Evolutionary conservation across 1,140 invertebrate genomes (phyloP).

Genomic region (Trichonephila clavipes): DNA sequence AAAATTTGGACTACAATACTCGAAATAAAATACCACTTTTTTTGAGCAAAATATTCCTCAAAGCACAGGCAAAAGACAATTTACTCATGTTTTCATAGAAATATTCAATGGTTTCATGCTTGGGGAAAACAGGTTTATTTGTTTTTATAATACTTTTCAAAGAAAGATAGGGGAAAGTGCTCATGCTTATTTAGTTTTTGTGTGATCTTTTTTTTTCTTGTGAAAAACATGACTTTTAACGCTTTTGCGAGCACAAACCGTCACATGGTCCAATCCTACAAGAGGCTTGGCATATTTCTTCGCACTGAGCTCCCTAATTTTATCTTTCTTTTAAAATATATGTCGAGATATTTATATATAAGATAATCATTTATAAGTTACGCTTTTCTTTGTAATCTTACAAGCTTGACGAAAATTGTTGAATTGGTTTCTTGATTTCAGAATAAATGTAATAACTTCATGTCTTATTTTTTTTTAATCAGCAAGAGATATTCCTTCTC

Average conservation of each 20-base stretch:
- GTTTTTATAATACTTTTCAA: not conserved
- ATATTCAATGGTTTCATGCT: not conserved
- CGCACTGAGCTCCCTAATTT: not conserved
- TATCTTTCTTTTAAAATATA: not conserved
- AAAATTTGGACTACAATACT: not conserved
- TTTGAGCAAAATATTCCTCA: not conserved
- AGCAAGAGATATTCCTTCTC: too few species aligned
- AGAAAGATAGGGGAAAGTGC: not conserved
- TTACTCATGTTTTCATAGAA: not conserved
- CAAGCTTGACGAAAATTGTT: not conserved
- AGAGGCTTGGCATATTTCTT: not conserved
- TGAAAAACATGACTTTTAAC: constrained; percentile 5
- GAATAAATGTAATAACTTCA: not conserved
- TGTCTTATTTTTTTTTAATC: not conserved
- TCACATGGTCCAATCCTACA: not conserved
- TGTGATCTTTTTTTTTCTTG: not conserved
- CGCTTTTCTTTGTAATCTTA: not conserved
- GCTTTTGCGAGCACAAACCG: not conserved
- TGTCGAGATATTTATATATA: not conserved
- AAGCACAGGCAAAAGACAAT: not conserved
- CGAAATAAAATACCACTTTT: not conserved
- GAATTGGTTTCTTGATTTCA: not conserved
- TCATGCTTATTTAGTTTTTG: not conserved
- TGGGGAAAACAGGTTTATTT: not conserved
- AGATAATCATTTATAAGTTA: constrained; percentile 4